Percentiles rank a stretch among this genome's conserved stretches.
These are phyloP conservation scores for Drosophila nebulosa DNA, from an alignment of 1,140 invertebrate genomes.

Conservation along the genomic window DNA sequence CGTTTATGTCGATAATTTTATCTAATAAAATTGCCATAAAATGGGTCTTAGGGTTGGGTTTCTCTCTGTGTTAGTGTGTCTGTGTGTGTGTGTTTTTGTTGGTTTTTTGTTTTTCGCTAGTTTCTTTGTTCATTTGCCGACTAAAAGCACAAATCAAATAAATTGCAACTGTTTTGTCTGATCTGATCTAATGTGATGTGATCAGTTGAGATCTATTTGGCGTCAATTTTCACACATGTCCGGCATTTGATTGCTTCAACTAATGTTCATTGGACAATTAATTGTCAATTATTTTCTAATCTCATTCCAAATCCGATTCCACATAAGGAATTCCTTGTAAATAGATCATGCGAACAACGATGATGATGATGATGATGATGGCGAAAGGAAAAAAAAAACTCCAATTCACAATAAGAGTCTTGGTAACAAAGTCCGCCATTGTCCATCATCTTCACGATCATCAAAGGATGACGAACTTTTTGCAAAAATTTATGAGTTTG, in stretches of 20 bases:
- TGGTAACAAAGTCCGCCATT: constrained; percentile 21
- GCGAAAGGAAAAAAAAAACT: neutral
- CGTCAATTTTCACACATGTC: constrained; percentile 32
- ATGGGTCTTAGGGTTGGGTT: neutral
- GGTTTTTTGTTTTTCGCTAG: constrained; percentile 10
- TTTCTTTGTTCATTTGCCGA: constrained; percentile 54
- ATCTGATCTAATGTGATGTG: neutral
- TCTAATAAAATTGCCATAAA: constrained; percentile 63
- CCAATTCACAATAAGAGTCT: constrained; percentile 14
- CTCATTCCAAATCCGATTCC: neutral
- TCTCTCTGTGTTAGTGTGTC: neutral
- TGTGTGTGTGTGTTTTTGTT: neutral
- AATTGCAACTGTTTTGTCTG: neutral
- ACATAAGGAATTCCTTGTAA: neutral
- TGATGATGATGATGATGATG: neutral
- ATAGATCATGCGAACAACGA: constrained; percentile 17
- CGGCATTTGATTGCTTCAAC: constrained; percentile 18
- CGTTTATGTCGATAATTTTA: constrained; percentile 50
- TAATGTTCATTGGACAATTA: constrained; percentile 40
- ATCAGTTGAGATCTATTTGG: neutral
- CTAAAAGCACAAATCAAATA: constrained; percentile 3
- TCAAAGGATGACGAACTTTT: constrained; percentile 61
- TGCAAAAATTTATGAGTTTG: constrained; percentile 72
- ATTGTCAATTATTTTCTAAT: constrained; percentile 51
- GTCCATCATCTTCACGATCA: constrained; percentile 26